Percentiles rank a stretch among this genome's conserved stretches.
These are phyloP conservation scores for Neomicropteryx cornuta DNA, from an alignment of 1,140 invertebrate species.

Conservation along the genomic window DNA sequence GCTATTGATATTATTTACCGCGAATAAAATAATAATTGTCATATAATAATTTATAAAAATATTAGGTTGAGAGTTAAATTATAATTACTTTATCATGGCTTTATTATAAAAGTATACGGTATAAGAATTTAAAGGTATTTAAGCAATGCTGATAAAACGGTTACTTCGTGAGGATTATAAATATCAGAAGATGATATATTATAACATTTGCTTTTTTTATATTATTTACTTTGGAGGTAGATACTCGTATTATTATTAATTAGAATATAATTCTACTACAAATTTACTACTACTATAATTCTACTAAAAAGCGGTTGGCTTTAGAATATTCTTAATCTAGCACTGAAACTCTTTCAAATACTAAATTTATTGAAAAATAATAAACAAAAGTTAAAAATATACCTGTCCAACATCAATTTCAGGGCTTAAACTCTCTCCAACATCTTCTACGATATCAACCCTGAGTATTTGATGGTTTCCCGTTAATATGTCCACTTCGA, in stretches of 20 bases:
- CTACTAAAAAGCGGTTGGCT: constrained; percentile 78
- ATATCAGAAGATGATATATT: no score
- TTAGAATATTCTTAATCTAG: no score
- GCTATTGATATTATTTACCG: no score
- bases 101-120: constrained; percentile 46
- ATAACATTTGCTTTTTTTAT: no score
- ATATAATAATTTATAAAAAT: background rate
- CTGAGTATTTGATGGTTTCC: constrained; percentile 55
- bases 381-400: background rate
- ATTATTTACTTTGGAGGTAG: no score
- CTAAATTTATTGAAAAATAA: constrained; percentile 2
- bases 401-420: constrained; percentile 67
- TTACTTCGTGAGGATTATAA: no score
- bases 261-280: background rate
- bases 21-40: constrained; percentile 1
- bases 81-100: background rate
- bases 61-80: background rate
- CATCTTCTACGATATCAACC: constrained; percentile 67
- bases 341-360: background rate
- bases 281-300: background rate
- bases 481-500: constrained; percentile 74
- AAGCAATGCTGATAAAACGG: no score
- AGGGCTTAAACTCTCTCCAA: constrained; percentile 57
- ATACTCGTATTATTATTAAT: no score
- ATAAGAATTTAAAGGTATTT: no score